phyloP scores from a whole-genome alignment of 2,113 vertebrate genomes.

The Odocoileus virginianus region DNA sequence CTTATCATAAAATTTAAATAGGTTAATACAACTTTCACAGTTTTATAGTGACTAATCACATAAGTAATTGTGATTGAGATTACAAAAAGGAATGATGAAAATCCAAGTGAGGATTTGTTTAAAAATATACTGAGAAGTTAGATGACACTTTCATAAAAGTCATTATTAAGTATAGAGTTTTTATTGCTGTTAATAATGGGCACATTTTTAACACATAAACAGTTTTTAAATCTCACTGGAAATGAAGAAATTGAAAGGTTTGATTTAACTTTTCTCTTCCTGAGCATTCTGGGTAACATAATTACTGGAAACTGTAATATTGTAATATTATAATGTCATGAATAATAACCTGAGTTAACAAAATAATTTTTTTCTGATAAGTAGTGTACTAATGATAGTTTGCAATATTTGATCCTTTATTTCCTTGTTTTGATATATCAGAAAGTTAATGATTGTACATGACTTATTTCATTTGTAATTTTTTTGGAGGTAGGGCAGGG shows the following conservation, averaged over 20 bases:
- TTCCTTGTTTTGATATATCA: background rate
- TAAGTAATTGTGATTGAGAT: background rate
- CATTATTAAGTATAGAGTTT: background rate
- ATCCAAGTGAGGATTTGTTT: background rate
- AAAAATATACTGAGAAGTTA: slow-evolving; percentile 15
- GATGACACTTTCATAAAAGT: background rate
- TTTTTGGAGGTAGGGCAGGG: background rate
- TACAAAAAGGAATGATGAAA: background rate
- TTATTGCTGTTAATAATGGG: background rate
- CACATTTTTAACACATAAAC: background rate
- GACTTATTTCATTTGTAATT: background rate
- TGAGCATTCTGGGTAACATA: background rate
- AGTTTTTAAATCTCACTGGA: background rate
- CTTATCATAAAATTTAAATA: slow-evolving; percentile 8
- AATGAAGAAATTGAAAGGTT: slow-evolving; percentile 1
- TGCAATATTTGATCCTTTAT: background rate
- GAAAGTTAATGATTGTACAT: background rate
- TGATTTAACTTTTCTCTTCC: background rate
- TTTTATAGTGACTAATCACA: background rate
- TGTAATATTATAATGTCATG: background rate
- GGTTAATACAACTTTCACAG: background rate
- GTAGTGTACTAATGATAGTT: background rate
- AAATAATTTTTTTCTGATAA: background rate
- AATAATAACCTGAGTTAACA: background rate
- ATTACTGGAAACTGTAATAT: background rate